phyloP scores from a whole-genome alignment of 2,888 invertebrate species.

The Lepidonotus clava region DNA sequence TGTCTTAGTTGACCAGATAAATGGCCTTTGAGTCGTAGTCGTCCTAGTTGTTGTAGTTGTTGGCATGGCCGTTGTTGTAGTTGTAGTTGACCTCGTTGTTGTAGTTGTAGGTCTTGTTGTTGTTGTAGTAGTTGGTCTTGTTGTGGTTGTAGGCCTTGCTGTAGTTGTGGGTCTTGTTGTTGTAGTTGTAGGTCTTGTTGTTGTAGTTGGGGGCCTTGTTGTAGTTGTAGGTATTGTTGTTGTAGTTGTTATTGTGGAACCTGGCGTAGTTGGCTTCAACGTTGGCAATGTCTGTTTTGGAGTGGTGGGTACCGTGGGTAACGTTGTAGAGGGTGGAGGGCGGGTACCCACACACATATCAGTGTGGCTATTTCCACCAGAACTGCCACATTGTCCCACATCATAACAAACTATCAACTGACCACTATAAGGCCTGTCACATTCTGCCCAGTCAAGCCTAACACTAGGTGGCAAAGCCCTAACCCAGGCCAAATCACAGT shows the following conservation, averaged over 20 bases:
- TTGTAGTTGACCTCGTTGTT: slow-evolving; percentile 28
- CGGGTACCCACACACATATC: slow-evolving; percentile 45
- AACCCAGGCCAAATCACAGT: slow-evolving; percentile 60
- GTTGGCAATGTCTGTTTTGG: slow-evolving; percentile 18
- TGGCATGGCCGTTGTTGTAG: slow-evolving; percentile 42
- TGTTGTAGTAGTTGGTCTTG: not conserved
- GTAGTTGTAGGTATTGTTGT: not conserved
- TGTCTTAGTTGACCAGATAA: too few species aligned
- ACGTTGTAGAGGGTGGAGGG: slow-evolving; percentile 18
- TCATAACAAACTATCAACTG: slow-evolving; percentile 55
- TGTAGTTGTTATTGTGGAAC: slow-evolving; percentile 21
- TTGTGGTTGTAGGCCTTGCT: not conserved
- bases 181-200: not conserved
- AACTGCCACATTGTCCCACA: slow-evolving; percentile 18
- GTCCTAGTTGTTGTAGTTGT: too few species aligned
- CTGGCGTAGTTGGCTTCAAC: not conserved
- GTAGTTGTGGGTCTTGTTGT: slow-evolving; percentile 12
- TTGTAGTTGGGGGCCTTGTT: slow-evolving; percentile 16
- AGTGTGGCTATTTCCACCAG: slow-evolving; percentile 1
- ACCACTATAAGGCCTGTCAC: not conserved
- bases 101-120: slow-evolving; percentile 10
- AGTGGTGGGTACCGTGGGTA: slow-evolving; percentile 47
- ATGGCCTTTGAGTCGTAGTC: too few species aligned
- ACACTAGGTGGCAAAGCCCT: slow-evolving; percentile 18
- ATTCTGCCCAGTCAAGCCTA: slow-evolving; percentile 57